Conservation (phyloP, 2,888 invertebrate genomes). For the Leuctra nigra region DNA sequence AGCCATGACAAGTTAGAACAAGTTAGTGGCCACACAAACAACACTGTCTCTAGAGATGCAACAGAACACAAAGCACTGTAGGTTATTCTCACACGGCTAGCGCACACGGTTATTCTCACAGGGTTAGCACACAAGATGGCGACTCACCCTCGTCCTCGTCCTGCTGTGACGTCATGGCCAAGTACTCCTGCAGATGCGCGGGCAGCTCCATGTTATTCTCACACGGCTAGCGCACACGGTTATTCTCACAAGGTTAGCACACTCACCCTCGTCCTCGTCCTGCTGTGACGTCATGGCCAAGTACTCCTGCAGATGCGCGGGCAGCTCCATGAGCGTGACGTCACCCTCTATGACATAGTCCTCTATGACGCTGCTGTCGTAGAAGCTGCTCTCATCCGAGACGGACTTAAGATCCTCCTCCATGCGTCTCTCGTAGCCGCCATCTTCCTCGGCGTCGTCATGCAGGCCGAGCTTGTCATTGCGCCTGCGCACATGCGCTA, state of each 20-base stretch:
- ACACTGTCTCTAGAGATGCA: no score
- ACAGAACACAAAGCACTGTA: no score
- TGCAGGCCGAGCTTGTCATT: slow-evolving; percentile 61
- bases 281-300: slow-evolving; percentile 54
- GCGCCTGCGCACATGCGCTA: slow-evolving; percentile 65
- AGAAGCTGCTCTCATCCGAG: neutral
- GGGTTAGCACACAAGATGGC: no score
- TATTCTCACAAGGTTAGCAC: no score
- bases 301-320: slow-evolving; percentile 73
- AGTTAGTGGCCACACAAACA: no score
- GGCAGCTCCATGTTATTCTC: no score
- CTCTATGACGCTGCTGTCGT: slow-evolving; percentile 15
- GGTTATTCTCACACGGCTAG: no score
- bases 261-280: slow-evolving; percentile 45
- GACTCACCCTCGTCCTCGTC: slow-evolving; percentile 46
- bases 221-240: no score
- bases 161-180: slow-evolving; percentile 52
- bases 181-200: slow-evolving; percentile 71
- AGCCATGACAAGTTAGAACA: no score
- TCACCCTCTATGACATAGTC: slow-evolving; percentile 55
- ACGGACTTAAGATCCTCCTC: slow-evolving; percentile 11
- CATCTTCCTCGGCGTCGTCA: slow-evolving; percentile 37
- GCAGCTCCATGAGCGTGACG: slow-evolving; percentile 57
- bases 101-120: no score
- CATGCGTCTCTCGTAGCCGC: slow-evolving; percentile 41